phyloP scores from a whole-genome alignment of 2,797 vertebrate species.

The Lophotriccus pileatus region DNA sequence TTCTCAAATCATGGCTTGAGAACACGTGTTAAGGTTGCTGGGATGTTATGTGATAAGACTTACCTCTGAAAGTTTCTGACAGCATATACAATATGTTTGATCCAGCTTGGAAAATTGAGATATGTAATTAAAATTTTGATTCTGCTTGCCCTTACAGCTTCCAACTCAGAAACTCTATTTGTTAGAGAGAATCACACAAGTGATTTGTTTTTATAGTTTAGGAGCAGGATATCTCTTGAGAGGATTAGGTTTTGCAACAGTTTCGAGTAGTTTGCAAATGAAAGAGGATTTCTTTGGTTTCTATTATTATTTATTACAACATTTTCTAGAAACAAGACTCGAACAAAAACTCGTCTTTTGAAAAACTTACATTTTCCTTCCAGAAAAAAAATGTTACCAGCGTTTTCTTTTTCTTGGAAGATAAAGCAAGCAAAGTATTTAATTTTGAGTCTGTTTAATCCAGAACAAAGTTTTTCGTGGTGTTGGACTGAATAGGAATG shows the following conservation, averaged over 20 bases:
- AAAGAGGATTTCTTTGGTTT: neutral
- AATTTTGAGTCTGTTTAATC: neutral
- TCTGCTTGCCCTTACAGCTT: neutral
- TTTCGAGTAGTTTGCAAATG: neutral
- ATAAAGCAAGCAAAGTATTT: neutral
- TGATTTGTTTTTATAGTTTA: conserved; percentile 3
- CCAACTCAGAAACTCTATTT: neutral
- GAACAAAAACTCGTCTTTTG: neutral
- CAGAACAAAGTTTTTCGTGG: neutral
- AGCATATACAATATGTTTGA: neutral
- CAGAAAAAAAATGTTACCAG: neutral
- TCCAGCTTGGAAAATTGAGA: neutral
- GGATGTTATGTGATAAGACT: neutral
- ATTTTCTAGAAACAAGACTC: neutral
- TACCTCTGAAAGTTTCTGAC: neutral
- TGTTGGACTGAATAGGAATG: neutral
- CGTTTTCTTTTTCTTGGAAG: neutral
- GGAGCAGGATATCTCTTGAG: neutral
- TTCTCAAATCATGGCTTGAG: neutral
- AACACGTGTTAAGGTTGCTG: neutral
- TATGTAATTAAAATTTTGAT: neutral
- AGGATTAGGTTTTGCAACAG: neutral
- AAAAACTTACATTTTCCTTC: neutral
- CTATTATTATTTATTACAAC: neutral
- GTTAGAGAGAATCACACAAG: neutral